A percentile compares a stretch with the other conserved stretches of the same genome.
Evolutionary conservation across 2,797 vertebrate species (phyloP).

Genomic region (Kryptopterus vitreolus): DNA sequence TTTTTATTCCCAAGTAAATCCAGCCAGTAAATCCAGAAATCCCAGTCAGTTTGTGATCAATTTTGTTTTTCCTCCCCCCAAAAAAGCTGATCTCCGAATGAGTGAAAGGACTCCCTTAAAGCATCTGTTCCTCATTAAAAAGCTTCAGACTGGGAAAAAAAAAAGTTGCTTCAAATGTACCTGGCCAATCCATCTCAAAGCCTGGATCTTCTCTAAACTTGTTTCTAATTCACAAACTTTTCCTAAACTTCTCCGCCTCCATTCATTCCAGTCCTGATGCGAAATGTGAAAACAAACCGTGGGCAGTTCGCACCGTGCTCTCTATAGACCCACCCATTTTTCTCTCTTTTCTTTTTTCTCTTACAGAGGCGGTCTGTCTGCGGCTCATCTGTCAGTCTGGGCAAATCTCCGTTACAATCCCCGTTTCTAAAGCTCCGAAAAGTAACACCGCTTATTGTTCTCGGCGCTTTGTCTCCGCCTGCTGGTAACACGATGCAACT

Average conservation of each 20-base stretch:
- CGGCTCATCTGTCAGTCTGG: neutral
- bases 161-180: constrained; percentile 51
- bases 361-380: constrained; percentile 32
- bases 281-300: constrained; percentile 58
- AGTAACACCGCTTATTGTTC: neutral
- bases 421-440: neutral
- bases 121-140: constrained; percentile 33
- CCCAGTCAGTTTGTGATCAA: constrained; percentile 35
- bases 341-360: too few species aligned
- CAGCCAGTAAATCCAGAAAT: constrained; percentile 42
- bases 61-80: constrained; percentile 19
- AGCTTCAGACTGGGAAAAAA: constrained; percentile 52
- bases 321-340: constrained; percentile 57
- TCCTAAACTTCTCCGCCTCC: constrained; percentile 65
- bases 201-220: constrained; percentile 32
- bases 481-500: constrained; percentile 39
- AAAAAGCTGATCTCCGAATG: neutral
- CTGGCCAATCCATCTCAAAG: constrained; percentile 71
- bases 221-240: constrained; percentile 43
- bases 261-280: constrained; percentile 77
- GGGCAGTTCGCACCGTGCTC: neutral
- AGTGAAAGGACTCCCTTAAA: neutral
- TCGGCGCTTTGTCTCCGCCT: constrained; percentile 45
- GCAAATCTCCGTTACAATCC: neutral
- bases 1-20: constrained; percentile 43